Evolutionary conservation across 2,113 vertebrate genomes (phyloP).

Genomic region (Eulemur rufifrons): DNA sequence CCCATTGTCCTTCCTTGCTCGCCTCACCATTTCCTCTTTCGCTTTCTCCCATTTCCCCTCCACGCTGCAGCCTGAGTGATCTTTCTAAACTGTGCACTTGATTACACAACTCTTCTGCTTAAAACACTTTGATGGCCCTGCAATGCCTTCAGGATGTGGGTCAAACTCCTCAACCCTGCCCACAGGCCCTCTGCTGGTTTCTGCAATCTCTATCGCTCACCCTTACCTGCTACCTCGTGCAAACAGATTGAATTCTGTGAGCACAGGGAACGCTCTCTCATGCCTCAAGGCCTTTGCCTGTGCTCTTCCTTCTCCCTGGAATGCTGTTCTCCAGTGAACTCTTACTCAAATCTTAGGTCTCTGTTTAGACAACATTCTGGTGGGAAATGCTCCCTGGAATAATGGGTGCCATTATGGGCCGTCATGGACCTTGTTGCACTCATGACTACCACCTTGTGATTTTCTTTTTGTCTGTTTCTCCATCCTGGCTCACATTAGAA

Average conservation of each 20-base stretch:
- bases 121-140: neutral
- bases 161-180: neutral
- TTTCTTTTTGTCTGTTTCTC: neutral
- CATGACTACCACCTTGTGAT: neutral
- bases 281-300: neutral
- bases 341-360: neutral
- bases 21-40: neutral
- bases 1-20: fast-evolving
- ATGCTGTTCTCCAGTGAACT: neutral
- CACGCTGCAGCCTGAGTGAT: fast-evolving
- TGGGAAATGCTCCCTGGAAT: neutral
- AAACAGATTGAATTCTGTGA: neutral
- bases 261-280: neutral
- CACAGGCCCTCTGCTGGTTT: neutral
- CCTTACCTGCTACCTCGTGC: neutral
- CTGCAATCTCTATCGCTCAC: neutral
- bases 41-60: neutral
- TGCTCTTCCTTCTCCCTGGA: neutral
- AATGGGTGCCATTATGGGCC: neutral
- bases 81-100: neutral
- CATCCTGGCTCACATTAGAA: neutral
- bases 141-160: neutral
- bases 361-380: neutral
- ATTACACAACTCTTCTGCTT: neutral
- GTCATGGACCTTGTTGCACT: neutral